Evolutionary conservation across 2,113 vertebrate species (phyloP), one percentile per base, ranked within the genome.

Genomic region (Danionella cerebrum): DNA sequence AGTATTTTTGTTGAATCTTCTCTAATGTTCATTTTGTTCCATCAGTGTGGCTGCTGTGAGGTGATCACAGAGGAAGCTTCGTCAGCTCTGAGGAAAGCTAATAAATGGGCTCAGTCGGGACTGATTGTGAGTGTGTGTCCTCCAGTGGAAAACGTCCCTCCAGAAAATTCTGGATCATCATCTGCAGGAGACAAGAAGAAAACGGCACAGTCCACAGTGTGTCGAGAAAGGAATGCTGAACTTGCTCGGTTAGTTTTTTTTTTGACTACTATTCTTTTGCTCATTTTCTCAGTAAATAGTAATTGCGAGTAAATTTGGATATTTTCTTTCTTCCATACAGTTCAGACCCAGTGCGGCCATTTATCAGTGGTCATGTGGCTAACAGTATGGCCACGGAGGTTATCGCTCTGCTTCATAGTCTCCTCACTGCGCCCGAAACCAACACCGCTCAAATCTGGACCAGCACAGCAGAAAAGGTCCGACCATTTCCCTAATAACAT

Each of bases 311-410:
- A n/a, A n/a, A n/a, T n/a, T n/a, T n/a, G 31, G 5, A 58, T 33
- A 2, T 33, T 62, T 16, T 35, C 39, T 9, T 45, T n/a, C 19
- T 24, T 16, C 53, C 41, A 55, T 33, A 1, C 36, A 98, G 96
- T 76, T 95, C 95, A 0, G 96, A 98, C 58, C 96, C 96, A 0
- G 92, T 98, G 21, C 85, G 96, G 42, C 95, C 96, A 0, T 98
- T 98, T 75, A 98, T 98, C 80, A 98, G 96, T 1, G 96, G 96
- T 16, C 96, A 98, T 0, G 96, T 98, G 25, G 96, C 96, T 2
- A 98, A 98, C 84, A 98, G 96, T 79, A 98, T 98, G 96, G 96
- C 96, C 2, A 93, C 96, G 1, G 96, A 98, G 80, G 95, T 98
- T 65, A 98, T 98, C 0, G 96, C 95, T 65, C 78, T 98, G 79